These are phyloP conservation scores for Urocitellus parryii DNA, from an alignment of 2,113 vertebrate species.

Conservation along the genomic window DNA sequence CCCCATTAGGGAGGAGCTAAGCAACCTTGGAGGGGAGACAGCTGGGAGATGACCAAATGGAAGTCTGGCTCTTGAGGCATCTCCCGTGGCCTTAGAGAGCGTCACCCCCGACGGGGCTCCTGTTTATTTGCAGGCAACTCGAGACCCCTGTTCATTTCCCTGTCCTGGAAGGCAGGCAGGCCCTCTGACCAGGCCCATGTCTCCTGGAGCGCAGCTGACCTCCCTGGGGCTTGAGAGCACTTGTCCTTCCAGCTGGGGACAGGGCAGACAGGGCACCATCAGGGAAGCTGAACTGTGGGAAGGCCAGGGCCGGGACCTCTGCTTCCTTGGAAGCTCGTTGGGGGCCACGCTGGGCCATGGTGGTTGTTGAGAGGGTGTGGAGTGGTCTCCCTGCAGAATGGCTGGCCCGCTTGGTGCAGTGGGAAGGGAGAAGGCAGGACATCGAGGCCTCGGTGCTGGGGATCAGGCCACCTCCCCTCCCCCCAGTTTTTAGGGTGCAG, in stretches of 20 bases:
- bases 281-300: accelerated
- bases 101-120: background rate
- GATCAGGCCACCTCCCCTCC: accelerated
- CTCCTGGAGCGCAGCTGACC: background rate
- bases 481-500: background rate
- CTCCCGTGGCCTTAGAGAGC: background rate
- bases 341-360: background rate
- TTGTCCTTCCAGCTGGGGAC: background rate
- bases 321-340: accelerated
- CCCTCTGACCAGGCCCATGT: background rate
- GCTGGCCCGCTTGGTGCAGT: background rate
- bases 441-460: accelerated
- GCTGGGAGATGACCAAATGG: background rate
- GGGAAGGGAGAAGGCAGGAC: accelerated
- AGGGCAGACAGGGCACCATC: accelerated
- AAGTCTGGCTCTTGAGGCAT: background rate
- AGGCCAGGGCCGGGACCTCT: background rate
- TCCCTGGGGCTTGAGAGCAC: background rate
- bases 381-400: background rate
- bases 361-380: accelerated
- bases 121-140: accelerated
- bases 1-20: background rate
- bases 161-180: too few species aligned
- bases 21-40: background rate
- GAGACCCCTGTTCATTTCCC: accelerated